Evolutionary conservation across 2,888 invertebrate species (phyloP), one percentile per base, ranked within the genome.

Genomic region (Ophion slaviceki): DNA sequence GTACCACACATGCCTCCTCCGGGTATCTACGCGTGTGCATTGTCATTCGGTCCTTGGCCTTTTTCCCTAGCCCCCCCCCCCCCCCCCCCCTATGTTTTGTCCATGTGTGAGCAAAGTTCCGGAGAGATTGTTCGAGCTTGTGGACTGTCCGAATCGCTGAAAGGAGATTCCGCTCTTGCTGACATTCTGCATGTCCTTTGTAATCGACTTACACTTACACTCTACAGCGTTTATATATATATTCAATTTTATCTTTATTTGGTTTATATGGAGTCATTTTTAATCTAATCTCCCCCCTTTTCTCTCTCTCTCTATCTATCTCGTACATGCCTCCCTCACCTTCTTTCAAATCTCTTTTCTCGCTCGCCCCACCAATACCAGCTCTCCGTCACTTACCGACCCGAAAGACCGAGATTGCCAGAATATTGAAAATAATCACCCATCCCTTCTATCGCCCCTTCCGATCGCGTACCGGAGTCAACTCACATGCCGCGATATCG

Each of bases 151-250:
- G 57, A 62, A 11, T 74, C 68, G 40, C 81, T 36, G 68, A 62
- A 64, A 82, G 24, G 78, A 80, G 64, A 75, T 79, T 68, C 75
- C 62, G 47, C 66, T 78, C 74, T 20, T n/a, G 36, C 61, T 71
- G 47, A 62, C 72, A 78, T 85, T 80, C 62, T 80, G 82, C 84
- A 84, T 82, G 67, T 40, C 70, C 53, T 61, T 66, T 57, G 74
- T 87, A 80, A 87, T 85, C 85, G 82, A 81, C 83, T 68, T 71
- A 62, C 72, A 24, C 67, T 80, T 45, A 74, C 72, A 59, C 68
- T 53, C 8, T 17, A 17, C 17, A 17, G 17, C 28, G 28, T 17
- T 47, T 14, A 20, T 53, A 1, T 70, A 70, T 14, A 53, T n/a
- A 24, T 61, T 14, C 7, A n/a, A 7, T 61, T n/a, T 6, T 8